These are phyloP conservation scores for Argyra leucocephala DNA, from an alignment of 2,888 invertebrate species.

Conservation along the genomic window DNA sequence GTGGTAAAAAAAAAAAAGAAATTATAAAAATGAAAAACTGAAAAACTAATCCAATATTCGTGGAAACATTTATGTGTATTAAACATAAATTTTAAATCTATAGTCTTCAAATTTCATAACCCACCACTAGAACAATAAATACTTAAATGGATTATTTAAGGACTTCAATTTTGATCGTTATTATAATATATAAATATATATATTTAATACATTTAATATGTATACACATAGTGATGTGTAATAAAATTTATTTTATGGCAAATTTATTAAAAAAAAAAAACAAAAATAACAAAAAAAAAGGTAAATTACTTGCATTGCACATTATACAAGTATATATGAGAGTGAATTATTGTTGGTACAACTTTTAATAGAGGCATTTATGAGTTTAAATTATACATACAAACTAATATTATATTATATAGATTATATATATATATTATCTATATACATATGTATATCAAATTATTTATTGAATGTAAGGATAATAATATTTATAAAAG, in stretches of 20 bases:
- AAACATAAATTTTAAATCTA: neutral
- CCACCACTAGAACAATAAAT: neutral
- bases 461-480: too few species aligned
- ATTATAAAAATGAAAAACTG: too few species aligned
- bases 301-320: neutral
- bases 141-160: neutral
- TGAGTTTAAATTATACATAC: neutral
- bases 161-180: neutral
- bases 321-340: neutral
- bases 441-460: too few species aligned
- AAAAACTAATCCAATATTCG: too few species aligned
- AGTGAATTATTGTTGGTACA: slow-evolving; percentile 1
- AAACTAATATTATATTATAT: too few species aligned
- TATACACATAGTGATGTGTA: neutral
- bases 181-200: neutral
- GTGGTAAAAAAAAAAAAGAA: too few species aligned
- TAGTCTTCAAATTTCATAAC: neutral
- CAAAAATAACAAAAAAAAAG: too few species aligned
- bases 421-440: too few species aligned
- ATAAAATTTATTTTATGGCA: slow-evolving; percentile 3
- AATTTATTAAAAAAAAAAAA: too few species aligned
- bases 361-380: neutral
- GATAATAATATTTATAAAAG: too few species aligned
- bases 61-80: neutral
- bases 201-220: neutral